Evolutionary conservation across 1,140 invertebrate species (phyloP).

Genomic region (Phenacoccus solenopsis): DNA sequence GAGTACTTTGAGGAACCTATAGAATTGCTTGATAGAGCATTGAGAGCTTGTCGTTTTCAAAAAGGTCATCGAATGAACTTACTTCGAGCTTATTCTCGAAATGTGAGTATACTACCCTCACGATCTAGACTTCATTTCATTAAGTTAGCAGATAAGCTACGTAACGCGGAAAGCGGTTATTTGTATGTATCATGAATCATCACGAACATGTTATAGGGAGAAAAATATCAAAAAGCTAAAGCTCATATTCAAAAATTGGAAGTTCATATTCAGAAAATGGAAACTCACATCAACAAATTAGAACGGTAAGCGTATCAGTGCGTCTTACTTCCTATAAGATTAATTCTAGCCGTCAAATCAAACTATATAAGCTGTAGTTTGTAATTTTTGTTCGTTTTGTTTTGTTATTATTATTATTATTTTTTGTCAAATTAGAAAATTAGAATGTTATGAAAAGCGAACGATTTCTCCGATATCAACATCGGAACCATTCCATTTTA

Average conservation of each 20-base stretch:
- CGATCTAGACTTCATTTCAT: not conserved
- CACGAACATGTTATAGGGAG: not conserved
- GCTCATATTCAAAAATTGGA: not conserved
- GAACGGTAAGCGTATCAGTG: not conserved
- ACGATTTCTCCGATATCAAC: no score
- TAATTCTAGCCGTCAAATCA: no score
- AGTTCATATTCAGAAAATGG: not conserved
- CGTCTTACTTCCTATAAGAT: no score
- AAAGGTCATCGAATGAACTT: slow-evolving; percentile 5
- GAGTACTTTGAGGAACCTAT: not conserved
- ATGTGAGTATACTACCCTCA: not conserved
- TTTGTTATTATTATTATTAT: not conserved
- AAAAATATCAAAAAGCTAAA: slow-evolving; percentile 11
- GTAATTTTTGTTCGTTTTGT: not conserved
- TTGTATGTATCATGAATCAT: not conserved
- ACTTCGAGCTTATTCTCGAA: not conserved
- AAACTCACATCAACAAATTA: not conserved
- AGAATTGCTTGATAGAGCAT: not conserved
- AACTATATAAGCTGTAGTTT: not conserved
- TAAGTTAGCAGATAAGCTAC: not conserved
- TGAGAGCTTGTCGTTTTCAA: not conserved
- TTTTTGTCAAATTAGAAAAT: no score
- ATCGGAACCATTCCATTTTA: not conserved
- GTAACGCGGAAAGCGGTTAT: no score
- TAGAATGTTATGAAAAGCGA: no score